These are phyloP conservation scores for Anadara kagoshimensis DNA, from an alignment of 1,140 invertebrate genomes.

Conservation along the genomic window DNA sequence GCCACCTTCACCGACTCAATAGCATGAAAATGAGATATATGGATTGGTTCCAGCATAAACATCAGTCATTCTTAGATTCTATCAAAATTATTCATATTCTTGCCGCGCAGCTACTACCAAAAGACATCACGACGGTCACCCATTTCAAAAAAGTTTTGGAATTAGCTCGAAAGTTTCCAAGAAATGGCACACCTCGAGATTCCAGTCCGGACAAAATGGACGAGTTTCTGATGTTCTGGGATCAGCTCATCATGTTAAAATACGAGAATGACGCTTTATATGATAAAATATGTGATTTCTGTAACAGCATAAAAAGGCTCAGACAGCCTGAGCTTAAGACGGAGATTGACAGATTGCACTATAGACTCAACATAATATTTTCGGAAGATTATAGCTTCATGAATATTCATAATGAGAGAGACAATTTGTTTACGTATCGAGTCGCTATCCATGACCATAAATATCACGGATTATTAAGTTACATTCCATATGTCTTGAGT, in stretches of 20 bases:
- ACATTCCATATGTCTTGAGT: slow-evolving; percentile 57
- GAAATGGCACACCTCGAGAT: slow-evolving; percentile 41
- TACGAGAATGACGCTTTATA: slow-evolving; percentile 48
- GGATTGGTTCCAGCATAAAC: slow-evolving; percentile 57
- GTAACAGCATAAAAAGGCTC: slow-evolving; percentile 51
- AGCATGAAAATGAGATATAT: slow-evolving; percentile 51
- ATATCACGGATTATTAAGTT: slow-evolving; percentile 58
- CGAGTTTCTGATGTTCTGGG: slow-evolving; percentile 56
- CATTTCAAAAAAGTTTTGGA: slow-evolving; percentile 45
- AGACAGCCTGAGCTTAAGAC: slow-evolving; percentile 53
- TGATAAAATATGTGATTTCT: slow-evolving; percentile 48
- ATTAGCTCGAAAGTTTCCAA: slow-evolving; percentile 41
- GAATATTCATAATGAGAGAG: slow-evolving; percentile 50
- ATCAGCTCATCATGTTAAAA: slow-evolving; percentile 49
- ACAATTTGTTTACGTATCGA: slow-evolving; percentile 64
- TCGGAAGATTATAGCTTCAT: slow-evolving; percentile 58
- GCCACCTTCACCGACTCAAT: slow-evolving; percentile 52
- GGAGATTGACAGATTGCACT: slow-evolving; percentile 54
- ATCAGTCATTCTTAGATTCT: slow-evolving; percentile 53
- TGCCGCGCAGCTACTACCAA: slow-evolving; percentile 38
- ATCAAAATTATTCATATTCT: slow-evolving; percentile 53
- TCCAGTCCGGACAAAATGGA: slow-evolving; percentile 40
- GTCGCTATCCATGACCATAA: slow-evolving; percentile 50
- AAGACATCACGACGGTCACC: slow-evolving; percentile 42
- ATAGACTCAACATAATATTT: slow-evolving; percentile 37